phyloP scores from a whole-genome alignment of 2,113 vertebrate genomes.

The Ammodytes dubius region DNA sequence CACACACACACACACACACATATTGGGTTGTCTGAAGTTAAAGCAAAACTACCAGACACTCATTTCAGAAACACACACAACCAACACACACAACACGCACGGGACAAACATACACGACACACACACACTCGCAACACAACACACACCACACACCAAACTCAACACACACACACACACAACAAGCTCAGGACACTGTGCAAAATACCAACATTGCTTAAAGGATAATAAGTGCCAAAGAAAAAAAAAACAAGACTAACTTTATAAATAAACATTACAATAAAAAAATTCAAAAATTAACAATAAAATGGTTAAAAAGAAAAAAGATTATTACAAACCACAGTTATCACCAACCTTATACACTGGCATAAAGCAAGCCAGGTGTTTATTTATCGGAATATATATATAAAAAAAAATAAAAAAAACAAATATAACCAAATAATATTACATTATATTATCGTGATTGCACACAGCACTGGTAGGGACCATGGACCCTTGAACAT shows the following conservation, averaged over 20 bases:
- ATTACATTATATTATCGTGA: constrained; percentile 33
- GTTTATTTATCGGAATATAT: constrained; percentile 25
- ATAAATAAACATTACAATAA: constrained; percentile 83
- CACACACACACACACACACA: constrained; percentile 19
- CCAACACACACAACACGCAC: too few relatives aligned
- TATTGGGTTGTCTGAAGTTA: too few relatives aligned
- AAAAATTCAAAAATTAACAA: constrained; percentile 55
- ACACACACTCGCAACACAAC: constrained; percentile 30
- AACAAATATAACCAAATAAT: background rate
- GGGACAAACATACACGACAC: constrained; percentile 11
- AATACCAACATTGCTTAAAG: constrained; percentile 61
- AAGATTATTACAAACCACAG: constrained; percentile 48
- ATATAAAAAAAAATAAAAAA: background rate
- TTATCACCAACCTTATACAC: constrained; percentile 25
- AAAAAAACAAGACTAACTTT: constrained; percentile 64
- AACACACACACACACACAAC: constrained; percentile 11
- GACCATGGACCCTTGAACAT: constrained; percentile 7
- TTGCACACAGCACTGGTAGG: constrained; percentile 49
- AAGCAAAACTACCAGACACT: too few relatives aligned
- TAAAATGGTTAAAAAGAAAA: constrained; percentile 43
- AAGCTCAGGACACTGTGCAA: constrained; percentile 78
- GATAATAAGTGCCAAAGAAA: constrained; percentile 72
- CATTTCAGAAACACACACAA: too few relatives aligned
- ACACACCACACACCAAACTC: constrained; percentile 40
- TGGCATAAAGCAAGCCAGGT: constrained; percentile 9